Evolutionary conservation across 2,888 invertebrate species (phyloP).

Genomic region (Tinea trinotella): DNA sequence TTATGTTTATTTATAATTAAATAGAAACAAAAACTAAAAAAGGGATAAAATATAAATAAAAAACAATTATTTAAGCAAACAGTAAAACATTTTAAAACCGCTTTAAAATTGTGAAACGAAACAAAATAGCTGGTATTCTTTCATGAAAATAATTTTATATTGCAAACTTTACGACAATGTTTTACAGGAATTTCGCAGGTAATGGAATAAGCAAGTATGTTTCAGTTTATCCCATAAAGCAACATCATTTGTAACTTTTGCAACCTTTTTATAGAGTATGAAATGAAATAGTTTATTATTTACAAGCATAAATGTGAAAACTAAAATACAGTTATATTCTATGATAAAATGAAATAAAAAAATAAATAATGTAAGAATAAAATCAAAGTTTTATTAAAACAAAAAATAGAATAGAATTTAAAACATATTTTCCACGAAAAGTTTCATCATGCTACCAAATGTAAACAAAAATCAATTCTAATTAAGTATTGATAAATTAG

Average conservation of each 20-base stretch:
- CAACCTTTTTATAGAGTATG: conserved; percentile 7
- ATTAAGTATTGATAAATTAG: too few relatives aligned
- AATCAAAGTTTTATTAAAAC: too few relatives aligned
- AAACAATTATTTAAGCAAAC: too few relatives aligned
- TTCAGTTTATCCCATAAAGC: background rate
- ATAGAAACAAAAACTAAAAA: too few relatives aligned
- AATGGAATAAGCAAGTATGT: background rate
- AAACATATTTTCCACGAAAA: too few relatives aligned
- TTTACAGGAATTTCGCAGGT: background rate
- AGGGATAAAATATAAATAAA: too few relatives aligned
- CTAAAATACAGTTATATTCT: conserved; percentile 4
- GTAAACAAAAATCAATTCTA: too few relatives aligned
- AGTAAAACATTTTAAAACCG: too few relatives aligned
- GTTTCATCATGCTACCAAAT: too few relatives aligned
- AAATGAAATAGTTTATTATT: background rate
- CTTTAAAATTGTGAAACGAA: too few relatives aligned
- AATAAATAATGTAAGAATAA: conserved; percentile 28
- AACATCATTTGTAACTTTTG: conserved; percentile 12
- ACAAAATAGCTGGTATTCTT: background rate
- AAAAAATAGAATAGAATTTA: too few relatives aligned
- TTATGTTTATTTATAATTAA: too few relatives aligned
- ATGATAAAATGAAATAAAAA: conserved; percentile 16
- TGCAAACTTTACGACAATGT: background rate
- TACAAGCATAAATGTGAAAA: background rate
- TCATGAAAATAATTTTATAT: background rate